A percentile compares a stretch with the other conserved stretches of the same genome.
Conservation (phyloP, 2,113 vertebrate species). For the Solenodon paradoxus region DNA sequence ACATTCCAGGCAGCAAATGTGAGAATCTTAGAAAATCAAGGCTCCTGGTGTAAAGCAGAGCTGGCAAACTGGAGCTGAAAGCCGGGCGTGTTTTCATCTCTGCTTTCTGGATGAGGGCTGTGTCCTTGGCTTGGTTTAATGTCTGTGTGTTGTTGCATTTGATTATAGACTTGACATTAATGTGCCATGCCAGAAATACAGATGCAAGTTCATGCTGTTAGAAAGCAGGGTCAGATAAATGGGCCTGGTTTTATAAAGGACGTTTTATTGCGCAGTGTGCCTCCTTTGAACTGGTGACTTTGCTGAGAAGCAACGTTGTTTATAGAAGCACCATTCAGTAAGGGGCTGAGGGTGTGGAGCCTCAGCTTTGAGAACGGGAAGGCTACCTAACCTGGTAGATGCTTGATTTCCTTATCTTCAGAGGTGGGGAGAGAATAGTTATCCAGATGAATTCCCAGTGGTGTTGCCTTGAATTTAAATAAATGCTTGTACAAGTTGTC, state of each 20-base stretch:
- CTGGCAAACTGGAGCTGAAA: not conserved
- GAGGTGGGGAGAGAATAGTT: not conserved
- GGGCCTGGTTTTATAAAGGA: not conserved
- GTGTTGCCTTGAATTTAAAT: not conserved
- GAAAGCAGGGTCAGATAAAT: not conserved
- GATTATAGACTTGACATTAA: not conserved
- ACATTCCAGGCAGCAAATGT: not conserved
- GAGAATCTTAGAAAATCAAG: not conserved
- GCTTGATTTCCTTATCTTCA: not conserved
- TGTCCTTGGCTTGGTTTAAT: not conserved
- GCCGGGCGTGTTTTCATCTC: not conserved
- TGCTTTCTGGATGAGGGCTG: not conserved
- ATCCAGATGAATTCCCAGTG: not conserved
- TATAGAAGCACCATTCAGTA: not conserved
- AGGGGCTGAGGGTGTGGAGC: too few species aligned
- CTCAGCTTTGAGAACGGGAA: not conserved
- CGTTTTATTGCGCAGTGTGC: not conserved
- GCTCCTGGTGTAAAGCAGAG: not conserved
- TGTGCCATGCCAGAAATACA: not conserved
- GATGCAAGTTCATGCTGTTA: not conserved
- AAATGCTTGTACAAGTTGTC: not conserved
- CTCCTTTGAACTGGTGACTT: not conserved
- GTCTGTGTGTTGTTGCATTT: not conserved
- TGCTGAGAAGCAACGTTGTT: not conserved
- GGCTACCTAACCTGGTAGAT: not conserved